Evolutionary conservation across 37 sponge, comb jelly and placozoan genomes (phyloP).

Genomic region (Ephydatia muelleri): DNA sequence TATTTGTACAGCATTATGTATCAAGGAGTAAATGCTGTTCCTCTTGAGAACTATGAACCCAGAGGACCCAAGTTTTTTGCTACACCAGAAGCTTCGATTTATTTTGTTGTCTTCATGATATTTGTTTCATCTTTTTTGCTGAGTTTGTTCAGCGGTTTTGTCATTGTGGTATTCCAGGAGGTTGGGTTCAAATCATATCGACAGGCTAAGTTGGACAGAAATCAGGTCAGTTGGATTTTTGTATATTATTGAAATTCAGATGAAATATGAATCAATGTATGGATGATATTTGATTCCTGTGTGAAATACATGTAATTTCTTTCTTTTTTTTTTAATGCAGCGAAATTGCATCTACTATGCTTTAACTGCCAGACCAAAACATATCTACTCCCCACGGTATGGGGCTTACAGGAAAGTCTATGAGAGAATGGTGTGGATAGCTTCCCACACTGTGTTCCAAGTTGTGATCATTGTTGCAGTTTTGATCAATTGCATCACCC

Average conservation of each 20-base stretch:
- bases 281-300: too few relatives aligned
- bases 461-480: slow-evolving; percentile 28
- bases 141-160: slow-evolving; percentile 80
- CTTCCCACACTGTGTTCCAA: background rate
- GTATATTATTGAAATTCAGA: background rate
- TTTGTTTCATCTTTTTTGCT: slow-evolving; percentile 72
- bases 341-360: slow-evolving; percentile 80
- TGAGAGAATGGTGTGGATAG: slow-evolving; percentile 6
- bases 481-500: slow-evolving; percentile 21
- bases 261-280: too few relatives aligned
- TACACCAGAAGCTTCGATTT: slow-evolving; percentile 40
- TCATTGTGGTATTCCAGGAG: slow-evolving; percentile 83
- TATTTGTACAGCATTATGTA: slow-evolving; percentile 50
- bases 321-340: slow-evolving; percentile 41
- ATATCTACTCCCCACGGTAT: slow-evolving; percentile 45
- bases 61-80: slow-evolving; percentile 4
- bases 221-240: slow-evolving; percentile 52
- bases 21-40: slow-evolving; percentile 11
- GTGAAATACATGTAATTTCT: background rate
- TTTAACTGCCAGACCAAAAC: slow-evolving; percentile 66
- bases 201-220: slow-evolving; percentile 64
- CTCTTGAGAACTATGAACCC: background rate
- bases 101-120: slow-evolving; percentile 70
- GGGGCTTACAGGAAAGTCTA: slow-evolving; percentile 22
- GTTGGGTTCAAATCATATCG: slow-evolving; percentile 63